phyloP scores from a whole-genome alignment of 2,888 invertebrate genomes.

The Oscheius sp. region DNA sequence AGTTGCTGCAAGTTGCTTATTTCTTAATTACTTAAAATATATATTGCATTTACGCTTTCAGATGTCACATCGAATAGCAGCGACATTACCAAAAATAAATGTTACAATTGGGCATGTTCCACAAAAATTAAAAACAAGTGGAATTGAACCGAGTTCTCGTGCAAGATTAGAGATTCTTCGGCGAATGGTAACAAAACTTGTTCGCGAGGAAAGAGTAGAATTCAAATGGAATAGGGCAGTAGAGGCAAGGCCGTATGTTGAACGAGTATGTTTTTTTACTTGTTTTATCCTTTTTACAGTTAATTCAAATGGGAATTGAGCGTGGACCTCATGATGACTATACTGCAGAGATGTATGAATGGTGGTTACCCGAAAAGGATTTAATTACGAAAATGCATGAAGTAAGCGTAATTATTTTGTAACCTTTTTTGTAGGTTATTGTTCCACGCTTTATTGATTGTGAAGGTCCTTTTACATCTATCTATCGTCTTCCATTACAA shows the following conservation, averaged over 20 bases:
- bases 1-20: too few species aligned
- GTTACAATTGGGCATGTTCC: conserved; percentile 66
- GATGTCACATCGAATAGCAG: conserved; percentile 37
- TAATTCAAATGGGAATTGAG: conserved; percentile 66
- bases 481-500: conserved; percentile 60
- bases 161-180: conserved; percentile 60
- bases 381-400: conserved; percentile 54
- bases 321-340: conserved; percentile 63
- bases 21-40: too few species aligned
- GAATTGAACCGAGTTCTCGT: conserved; percentile 51
- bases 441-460: conserved; percentile 44
- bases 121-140: conserved; percentile 62
- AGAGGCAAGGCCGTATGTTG: conserved; percentile 66
- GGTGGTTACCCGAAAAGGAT: conserved; percentile 67
- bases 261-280: conserved; percentile 51
- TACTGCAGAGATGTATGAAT: conserved; percentile 67
- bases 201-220: conserved; percentile 68
- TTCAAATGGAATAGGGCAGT: conserved; percentile 67
- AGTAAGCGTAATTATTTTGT: conserved; percentile 28
- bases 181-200: conserved; percentile 59
- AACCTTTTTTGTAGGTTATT: conserved; percentile 39
- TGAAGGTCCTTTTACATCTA: conserved; percentile 62
- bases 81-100: conserved; percentile 60
- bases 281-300: conserved; percentile 42
- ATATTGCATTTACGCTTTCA: not conserved